Base-by-base conservation (phyloP, 2,888 invertebrate species). In the Brachynemurus nebulosus region DNA sequence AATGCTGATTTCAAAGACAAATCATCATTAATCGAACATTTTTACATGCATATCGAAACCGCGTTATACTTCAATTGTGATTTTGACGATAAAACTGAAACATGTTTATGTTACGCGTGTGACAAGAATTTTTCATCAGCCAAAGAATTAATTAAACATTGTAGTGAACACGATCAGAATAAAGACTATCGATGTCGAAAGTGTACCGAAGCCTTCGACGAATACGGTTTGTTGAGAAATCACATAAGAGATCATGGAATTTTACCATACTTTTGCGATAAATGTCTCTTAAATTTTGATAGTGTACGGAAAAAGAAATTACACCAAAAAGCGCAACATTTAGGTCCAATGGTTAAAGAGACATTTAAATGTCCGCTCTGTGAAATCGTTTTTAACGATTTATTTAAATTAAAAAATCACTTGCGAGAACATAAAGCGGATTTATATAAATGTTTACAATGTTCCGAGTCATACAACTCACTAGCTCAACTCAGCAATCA, bases 401-500 rank as follows among this genome's bases (percentile, higher is more conserved):
- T n/a, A 4, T n/a, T n/a, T n/a, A 14, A 30, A 12, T 11, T 30
- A 8, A 30, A 30, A 30, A 11, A 4, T 30, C 30, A 30, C 14
- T 30, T 30, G 6, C n/a, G 14, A 30, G n/a, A 4, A 30, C 30
- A 30, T 30, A 3, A 4, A 11, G 14, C n/a, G n/a, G n/a, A 12
- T 5, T 30, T 30, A 30, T 14, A 30, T 30, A 30, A n/a, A 11
- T 30, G 30, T 30, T 12, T 14, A 5, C n/a, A 14, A n/a, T 30
- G 30, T n/a, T 30, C 8, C 2, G 14, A 30, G 30, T 30, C 30
- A 6, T 30, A 30, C 14, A 12, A 12, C n/a, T 12, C 30, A 30
- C 5, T 8, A 30, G 2, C n/a, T 6, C 9, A 27, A 16, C 16
- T 44, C 40, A 38, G 43, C n/a, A 42, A 50, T 34, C 50, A 49